Conservation (phyloP, 2,888 invertebrate genomes). For the Auanema sp. region DNA sequence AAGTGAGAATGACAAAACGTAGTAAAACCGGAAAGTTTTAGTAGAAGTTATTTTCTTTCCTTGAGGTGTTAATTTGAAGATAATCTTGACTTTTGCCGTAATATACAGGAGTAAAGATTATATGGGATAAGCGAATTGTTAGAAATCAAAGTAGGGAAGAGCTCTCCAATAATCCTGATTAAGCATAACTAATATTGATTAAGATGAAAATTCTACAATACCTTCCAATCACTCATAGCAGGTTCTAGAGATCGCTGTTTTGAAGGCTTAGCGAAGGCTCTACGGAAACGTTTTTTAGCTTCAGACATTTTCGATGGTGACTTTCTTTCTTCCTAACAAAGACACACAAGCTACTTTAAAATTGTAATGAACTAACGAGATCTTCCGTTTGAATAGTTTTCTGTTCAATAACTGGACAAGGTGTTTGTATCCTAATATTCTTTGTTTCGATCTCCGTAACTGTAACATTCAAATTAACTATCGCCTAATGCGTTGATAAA, state of each 20-base stretch:
- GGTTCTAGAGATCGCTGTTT: constrained; percentile 29
- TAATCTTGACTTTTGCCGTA: too few relatives aligned
- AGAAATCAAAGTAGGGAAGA: not conserved
- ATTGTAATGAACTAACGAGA: constrained; percentile 19
- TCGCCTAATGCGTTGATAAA: not conserved
- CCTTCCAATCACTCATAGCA: constrained; percentile 52
- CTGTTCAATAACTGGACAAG: constrained; percentile 46
- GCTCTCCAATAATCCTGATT: not conserved
- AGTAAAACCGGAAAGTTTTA: too few relatives aligned
- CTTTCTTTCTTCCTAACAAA: constrained; percentile 32
- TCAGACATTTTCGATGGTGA: constrained; percentile 54
- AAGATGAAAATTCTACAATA: constrained; percentile 7
- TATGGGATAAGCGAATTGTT: not conserved
- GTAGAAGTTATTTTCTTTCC: too few relatives aligned
- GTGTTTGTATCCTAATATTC: constrained; percentile 56
- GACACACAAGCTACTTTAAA: not conserved
- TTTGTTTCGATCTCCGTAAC: constrained; percentile 47
- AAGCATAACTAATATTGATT: not conserved
- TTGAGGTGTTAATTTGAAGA: too few relatives aligned
- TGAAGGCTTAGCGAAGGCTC: constrained; percentile 44
- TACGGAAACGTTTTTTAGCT: constrained; percentile 48
- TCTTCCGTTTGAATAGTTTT: constrained; percentile 56
- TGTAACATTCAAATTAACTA: not conserved
- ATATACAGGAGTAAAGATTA: too few relatives aligned
- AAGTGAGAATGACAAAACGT: too few relatives aligned